Evolutionary conservation across 2,113 vertebrate genomes (phyloP), one percentile per base, ranked within the genome.

Genomic region (Rhadina sibilatrix): DNA sequence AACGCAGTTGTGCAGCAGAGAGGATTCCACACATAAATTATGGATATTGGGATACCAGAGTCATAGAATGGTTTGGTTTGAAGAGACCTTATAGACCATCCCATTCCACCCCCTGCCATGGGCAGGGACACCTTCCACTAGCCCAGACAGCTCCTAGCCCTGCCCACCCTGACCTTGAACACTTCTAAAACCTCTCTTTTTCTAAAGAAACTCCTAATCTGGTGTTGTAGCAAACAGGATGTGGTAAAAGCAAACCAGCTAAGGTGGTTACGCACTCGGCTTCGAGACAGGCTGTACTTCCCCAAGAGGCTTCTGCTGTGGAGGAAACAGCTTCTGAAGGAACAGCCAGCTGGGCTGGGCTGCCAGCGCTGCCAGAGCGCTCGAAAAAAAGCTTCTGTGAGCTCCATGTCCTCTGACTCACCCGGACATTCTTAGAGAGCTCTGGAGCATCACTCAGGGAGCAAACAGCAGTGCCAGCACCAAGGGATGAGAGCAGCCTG

Each of bases 201-300:
- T 79, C 76, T 90, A 20, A 70, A 88, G 85, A 60, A 66, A 56
- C 59, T 4, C 76, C 23, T 28, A 27, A 81, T 68, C 63, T 87
- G 86, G 88, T 28, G 71, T 7, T 90, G 93, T 35, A 90, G 84
- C 91, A 97, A 97, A 97, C 97, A 97, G 96, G 97, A 97, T 96
- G 96, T 95, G 93, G 96, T 85, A 9, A 83, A 81, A 92, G 86
- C 52, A 83, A 90, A 81, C 46, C 12, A 84, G 89, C 88, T 89
- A 61, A 95, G 94, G 94, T 96, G 89, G 97, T 97, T 97, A 80
- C 12, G 37, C 78, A 28, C 79, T 78, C 68, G 2, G 71, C 91
- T 68, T 15, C 5, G 35, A 94, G 81, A 91, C 94, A 71, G 0
- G 30, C 92, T 94, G 94, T 91, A 95, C 95, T 97, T 96, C 94